Base-by-base conservation (phyloP, 2,797 vertebrate genomes). In the Acomys russatus region DNA sequence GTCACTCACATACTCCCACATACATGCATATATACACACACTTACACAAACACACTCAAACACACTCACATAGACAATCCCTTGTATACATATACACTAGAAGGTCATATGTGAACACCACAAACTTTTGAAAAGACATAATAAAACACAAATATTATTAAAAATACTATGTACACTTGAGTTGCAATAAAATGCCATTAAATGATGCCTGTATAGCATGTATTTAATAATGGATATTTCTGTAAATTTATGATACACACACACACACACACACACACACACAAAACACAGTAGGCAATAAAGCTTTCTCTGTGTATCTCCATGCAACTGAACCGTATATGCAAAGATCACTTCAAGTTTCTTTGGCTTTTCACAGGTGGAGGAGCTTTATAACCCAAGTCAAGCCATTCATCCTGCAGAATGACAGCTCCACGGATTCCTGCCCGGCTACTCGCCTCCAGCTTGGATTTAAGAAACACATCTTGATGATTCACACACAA, bases 401-500 rank as follows among this genome's bases (percentile, higher is more conserved):
- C 3, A 17, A 93, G 83, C 76, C 68, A 89, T 95, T 56, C 82
- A 30, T 96, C 86, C 90, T 64, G 76, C 17, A 92, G 23, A 87
- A 96, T 25, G 71, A 77, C 84, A 92, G 61, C 96, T 88, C 35
- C 68, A 78, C 94, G 68, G 91, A 95, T 95, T 96, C 87, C 92
- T 63, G 87, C 68, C 85, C 80, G 49, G 23, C 82, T 83, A 25
- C 59, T 68, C 35, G 91, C 33, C 90, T 93, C 64, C 56, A 63
- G 49, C 59, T 84, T 90, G 83, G 96, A 97, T 96, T 86, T 93
- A 96, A 95, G 66, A 88, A 91, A 28, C 38, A 54, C 18, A 76
- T 25, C 94, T 96, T 89, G 89, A 93, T 98, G 95, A 96, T 97
- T 97, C 92, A 96, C 54, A 44, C 61, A 28, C 14, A 79, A 15